Percentiles rank a stretch among this genome's conserved stretches.
Evolutionary conservation across 2,113 vertebrate genomes (phyloP).

Genomic region (Alexandromys fortis): DNA sequence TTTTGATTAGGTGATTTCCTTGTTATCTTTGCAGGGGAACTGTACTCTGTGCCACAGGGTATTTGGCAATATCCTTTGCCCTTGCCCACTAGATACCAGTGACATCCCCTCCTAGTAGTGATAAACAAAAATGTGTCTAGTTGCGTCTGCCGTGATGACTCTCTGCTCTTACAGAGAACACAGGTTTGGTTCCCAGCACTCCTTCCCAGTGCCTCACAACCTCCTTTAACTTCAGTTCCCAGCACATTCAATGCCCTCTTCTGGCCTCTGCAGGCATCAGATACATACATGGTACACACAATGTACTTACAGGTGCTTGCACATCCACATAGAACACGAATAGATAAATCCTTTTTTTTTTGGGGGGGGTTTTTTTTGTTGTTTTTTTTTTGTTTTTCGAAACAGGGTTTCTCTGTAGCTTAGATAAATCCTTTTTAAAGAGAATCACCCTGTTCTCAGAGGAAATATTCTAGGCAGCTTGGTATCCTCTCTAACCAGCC

Average conservation of each 20-base stretch:
- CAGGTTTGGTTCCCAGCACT: background rate
- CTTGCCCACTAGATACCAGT: background rate
- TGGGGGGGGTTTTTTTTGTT: too few relatives aligned
- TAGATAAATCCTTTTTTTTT: background rate
- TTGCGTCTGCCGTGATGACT: background rate
- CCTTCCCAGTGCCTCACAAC: background rate
- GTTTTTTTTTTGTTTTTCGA: too few relatives aligned
- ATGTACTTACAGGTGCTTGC: too few relatives aligned
- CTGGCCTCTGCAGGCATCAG: background rate
- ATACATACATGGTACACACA: background rate
- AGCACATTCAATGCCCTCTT: too few relatives aligned
- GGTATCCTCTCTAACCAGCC: background rate
- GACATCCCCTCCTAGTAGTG: background rate
- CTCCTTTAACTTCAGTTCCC: background rate
- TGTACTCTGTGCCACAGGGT: background rate
- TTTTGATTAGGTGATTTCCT: background rate
- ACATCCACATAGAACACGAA: background rate
- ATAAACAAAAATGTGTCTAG: background rate
- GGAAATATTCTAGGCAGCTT: background rate
- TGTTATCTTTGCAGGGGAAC: background rate
- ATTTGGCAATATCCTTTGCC: background rate
- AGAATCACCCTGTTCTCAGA: conserved; percentile 8
- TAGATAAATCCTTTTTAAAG: background rate
- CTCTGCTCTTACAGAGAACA: background rate
- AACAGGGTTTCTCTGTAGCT: too few relatives aligned